phyloP scores from a whole-genome alignment of 1,140 invertebrate species.

The Scylla paramamosain region DNA sequence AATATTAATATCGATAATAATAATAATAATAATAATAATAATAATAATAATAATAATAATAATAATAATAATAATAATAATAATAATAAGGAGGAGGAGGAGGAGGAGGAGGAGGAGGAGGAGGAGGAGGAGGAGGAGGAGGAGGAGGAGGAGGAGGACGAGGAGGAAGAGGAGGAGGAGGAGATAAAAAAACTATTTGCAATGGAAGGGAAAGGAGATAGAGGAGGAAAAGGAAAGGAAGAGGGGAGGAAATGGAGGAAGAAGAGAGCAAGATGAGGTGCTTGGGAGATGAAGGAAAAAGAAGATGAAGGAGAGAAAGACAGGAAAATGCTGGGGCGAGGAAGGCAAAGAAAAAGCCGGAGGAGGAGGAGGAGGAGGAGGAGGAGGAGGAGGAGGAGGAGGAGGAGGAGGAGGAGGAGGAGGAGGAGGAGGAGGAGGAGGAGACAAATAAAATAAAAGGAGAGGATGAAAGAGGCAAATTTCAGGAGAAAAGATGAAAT shows the following conservation, averaged over 20 bases:
- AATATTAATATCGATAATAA: too few relatives aligned
- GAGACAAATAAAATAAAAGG: too few relatives aligned
- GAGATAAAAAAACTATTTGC: not conserved
- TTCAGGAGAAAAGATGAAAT: too few relatives aligned
- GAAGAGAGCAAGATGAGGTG: not conserved
- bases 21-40: too few relatives aligned
- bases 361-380: not conserved
- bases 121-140: not conserved
- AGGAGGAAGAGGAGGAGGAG: not conserved
- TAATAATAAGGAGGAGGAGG: too few relatives aligned
- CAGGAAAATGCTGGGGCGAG: not conserved
- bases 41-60: too few relatives aligned
- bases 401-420: not conserved
- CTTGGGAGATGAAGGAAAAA: too few relatives aligned
- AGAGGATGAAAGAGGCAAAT: too few relatives aligned
- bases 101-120: too few relatives aligned
- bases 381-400: not conserved
- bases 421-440: slow-evolving; percentile 6
- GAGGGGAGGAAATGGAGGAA: not conserved
- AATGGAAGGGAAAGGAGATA: too few relatives aligned
- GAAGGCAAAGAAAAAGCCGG: not conserved
- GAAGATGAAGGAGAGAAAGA: not conserved
- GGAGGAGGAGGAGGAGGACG: not conserved
- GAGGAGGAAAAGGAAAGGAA: not conserved
- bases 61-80: too few relatives aligned